These are phyloP conservation scores for Himalopsyche anomala DNA, from an alignment of 2,888 invertebrate genomes.

Conservation along the genomic window DNA sequence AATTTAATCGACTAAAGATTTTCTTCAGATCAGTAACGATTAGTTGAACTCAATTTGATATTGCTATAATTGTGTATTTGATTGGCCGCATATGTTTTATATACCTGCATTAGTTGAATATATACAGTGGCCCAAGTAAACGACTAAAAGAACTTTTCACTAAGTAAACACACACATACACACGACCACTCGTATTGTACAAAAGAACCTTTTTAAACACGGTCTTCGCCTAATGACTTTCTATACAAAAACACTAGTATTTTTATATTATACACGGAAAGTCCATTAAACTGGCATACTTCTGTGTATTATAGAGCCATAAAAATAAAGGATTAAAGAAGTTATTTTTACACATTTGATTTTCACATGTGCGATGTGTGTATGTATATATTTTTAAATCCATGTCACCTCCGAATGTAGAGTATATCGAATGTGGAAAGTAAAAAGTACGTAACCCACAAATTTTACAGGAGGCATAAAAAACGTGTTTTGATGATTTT, in stretches of 20 bases:
- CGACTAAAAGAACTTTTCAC: slow-evolving; percentile 31
- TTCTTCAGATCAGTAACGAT: too few species aligned
- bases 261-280: slow-evolving; percentile 28
- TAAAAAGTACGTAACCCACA: too few species aligned
- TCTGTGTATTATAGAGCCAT: background rate
- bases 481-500: too few species aligned
- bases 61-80: too few species aligned
- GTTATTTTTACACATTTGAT: background rate
- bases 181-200: slow-evolving; percentile 9
- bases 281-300: background rate
- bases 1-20: too few species aligned
- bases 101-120: background rate
- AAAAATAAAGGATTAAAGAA: background rate
- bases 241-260: slow-evolving; percentile 14
- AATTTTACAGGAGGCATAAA: too few species aligned
- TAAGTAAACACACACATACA: slow-evolving; percentile 8
- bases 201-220: slow-evolving; percentile 42
- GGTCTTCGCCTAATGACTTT: slow-evolving; percentile 36
- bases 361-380: too few species aligned
- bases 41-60: too few species aligned
- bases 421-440: too few species aligned
- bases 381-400: too few species aligned
- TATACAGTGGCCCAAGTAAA: background rate
- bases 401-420: too few species aligned
- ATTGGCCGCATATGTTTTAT: background rate